Base-by-base conservation (phyloP, 2,797 vertebrate genomes). In the Pelobates cultripes region DNA sequence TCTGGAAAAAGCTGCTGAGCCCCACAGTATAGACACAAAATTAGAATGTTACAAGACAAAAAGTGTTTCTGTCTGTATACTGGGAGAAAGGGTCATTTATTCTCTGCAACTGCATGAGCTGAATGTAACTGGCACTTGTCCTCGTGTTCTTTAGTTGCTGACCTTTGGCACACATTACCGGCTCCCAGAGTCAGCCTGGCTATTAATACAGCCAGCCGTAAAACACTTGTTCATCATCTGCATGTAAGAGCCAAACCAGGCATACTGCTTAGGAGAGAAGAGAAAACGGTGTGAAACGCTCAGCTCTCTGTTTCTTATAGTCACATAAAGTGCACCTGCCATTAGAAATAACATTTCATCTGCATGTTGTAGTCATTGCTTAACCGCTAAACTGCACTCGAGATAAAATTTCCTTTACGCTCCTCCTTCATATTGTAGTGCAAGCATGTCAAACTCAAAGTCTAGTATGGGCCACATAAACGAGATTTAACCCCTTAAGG, bases 121-220 rank as follows among this genome's bases (percentile, higher is more conserved):
- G 63, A 13, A 15, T 75, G 1, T 72, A 81, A 70, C 7, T 84
- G 70, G 9, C 71, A 70, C 15, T 0, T 0, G 2, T 74, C 61
- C 28, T 67, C 53, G 13, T 41, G 70, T 80, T 28, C 70, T 51
- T 68, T 40, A n/a, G 75, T 75, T 81, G 60, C 7, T 72, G 67
- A 86, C 76, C 81, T 83, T 55, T 76, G 42, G 60, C 51, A 80
- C 51, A 63, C 5, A 0, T n/a, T 7, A 40, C 28, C 76, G 47
- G 14, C 12, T 83, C 63, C 10, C 70, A 80, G 43, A 4, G 0
- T 84, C 77, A 79, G 41, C 10, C 0, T 0, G 64, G 63, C 82
- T 85, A 57, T 71, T 83, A 78, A 81, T 79, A 70, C 17, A 41
- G n/a, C 61, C 14, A 51, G n/a, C 61, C 10, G 70, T 8, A 51